Evolutionary conservation across 2,113 vertebrate species (phyloP), one percentile per base, ranked within the genome.

Genomic region (Macquaria ambigua): DNA sequence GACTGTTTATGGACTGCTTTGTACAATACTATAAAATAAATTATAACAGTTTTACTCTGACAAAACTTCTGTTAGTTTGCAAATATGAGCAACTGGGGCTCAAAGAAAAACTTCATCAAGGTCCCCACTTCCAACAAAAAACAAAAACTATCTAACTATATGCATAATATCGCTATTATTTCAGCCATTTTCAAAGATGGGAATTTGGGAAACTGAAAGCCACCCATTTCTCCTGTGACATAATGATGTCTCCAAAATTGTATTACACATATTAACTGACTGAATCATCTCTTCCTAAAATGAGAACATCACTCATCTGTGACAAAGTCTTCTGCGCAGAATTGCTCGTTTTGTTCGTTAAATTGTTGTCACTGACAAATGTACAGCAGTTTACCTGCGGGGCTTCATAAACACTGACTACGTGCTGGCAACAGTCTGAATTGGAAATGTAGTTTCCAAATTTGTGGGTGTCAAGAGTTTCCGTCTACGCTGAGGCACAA

Each of bases 231-330:
- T 62, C 20, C 62, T 8, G 56, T 31, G 48, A 61, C 28, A 69
- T 73, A 68, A 73, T 20, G 8, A 72, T 34, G 72, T 74, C 48
- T 77, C 31, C 39, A 18, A 43, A 85, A 86, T 61, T 23, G 28
- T 14, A 34, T 77, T 74, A 75, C 39, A 64, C 16, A 25, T 64
- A 90, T 86, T 75, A 74, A 83, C 39, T 77, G 31, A 50, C 18
- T 83, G 48, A 77, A 87, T 87, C 67, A 59, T 58, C 39, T 73
- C 58, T 50, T 4, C 5, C 23, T 41, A 34, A 67, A 84, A 87
- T 64, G 48, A 85, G 68, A 84, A 37, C 62, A 86, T 84, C 71
- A 6, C 25, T 90, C 81, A 85, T 37, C 2, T 41, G 25, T 66
- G 70, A 73, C 53, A 41, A 52, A 28, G 25, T 59, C 43, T 28